Evolutionary conservation across 1,140 invertebrate species (phyloP), one percentile per base, ranked within the genome.

Genomic region (Euwallacea similis): DNA sequence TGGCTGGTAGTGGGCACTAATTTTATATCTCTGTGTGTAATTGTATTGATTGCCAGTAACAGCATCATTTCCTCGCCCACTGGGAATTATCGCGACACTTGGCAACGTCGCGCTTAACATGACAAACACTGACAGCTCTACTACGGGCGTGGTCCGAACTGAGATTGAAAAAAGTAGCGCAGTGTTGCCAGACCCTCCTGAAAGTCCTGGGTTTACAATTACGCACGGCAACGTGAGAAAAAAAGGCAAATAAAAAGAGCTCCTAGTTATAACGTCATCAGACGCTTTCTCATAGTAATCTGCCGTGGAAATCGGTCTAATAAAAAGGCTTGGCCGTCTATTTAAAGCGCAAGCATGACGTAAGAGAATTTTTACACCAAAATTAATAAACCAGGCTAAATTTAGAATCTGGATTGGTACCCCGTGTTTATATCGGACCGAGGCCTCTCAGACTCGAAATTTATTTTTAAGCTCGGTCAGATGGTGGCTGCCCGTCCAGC

Each of bases 311-410:
- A 67, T 9, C 41, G 7, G 42, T 43, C 42, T 67, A 58, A 67
- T 67, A 67, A 67, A 66, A 67, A 67, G 65, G 65, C 65, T 67
- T 67, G 54, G 65, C 65, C 54, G 54, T 11, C 65, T 67, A 67
- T 58, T 58, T 67, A 54, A 33, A 44, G 65, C 65, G 42, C 11
- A 16, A 42, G n/a, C 42, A 67, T 67, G 65, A 67, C 65, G 65
- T 67, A 67, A 67, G 65, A 58, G 53, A 59, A 58, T 67, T 66
- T 67, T 67, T 67, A 67, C 65, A 67, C 53, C 47, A 67, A 67
- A 67, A 58, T 67, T 67, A 67, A 67, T 67, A 58, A 67, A 33
- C 53, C 42, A 33, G 42, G 65, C 65, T 67, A 67, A 67, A 58
- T 67, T 67, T 67, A 67, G 65, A 9, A 10, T 67, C 53, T 44